A percentile compares a stretch with the other conserved stretches of the same genome.
phyloP scores from a whole-genome alignment of 2,888 invertebrate genomes.

The Dugesia japonica region DNA sequence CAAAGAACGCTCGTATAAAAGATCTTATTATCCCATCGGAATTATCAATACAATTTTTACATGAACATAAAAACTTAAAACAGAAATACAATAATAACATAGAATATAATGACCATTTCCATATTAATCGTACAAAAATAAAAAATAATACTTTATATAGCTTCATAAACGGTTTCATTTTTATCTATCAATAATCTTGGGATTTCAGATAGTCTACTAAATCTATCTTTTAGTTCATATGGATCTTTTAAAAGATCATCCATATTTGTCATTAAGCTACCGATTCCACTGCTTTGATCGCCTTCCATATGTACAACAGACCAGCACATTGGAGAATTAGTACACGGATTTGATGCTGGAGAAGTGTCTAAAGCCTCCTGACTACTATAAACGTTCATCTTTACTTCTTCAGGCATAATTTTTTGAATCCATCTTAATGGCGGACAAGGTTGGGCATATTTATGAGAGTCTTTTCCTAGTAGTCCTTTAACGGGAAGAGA shows the following conservation, averaged over 20 bases:
- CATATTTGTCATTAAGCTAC: background rate
- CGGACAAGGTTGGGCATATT: background rate
- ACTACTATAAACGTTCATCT: background rate
- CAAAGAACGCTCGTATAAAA: too few species aligned
- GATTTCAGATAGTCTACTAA: background rate
- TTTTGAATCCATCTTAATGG: background rate
- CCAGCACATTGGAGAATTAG: background rate
- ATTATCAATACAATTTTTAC: too few species aligned
- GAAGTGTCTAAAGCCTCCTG: background rate
- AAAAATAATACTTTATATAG: background rate
- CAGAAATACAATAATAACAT: too few species aligned
- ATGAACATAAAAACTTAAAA: too few species aligned
- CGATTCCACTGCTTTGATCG: background rate
- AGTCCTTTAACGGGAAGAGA: background rate
- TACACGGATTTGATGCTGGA: background rate
- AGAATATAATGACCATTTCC: too few species aligned
- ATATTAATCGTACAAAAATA: too few species aligned
- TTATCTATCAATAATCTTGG: background rate
- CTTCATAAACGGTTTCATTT: background rate
- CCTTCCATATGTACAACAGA: background rate
- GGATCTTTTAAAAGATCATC: background rate
- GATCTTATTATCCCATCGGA: too few species aligned
- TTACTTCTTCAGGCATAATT: background rate
- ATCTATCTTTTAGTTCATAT: background rate
- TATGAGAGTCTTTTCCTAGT: background rate